Evolutionary conservation across 1,140 invertebrate genomes (phyloP), one percentile per base, ranked within the genome.

Genomic region (Lepidotrigona ventralis): DNA sequence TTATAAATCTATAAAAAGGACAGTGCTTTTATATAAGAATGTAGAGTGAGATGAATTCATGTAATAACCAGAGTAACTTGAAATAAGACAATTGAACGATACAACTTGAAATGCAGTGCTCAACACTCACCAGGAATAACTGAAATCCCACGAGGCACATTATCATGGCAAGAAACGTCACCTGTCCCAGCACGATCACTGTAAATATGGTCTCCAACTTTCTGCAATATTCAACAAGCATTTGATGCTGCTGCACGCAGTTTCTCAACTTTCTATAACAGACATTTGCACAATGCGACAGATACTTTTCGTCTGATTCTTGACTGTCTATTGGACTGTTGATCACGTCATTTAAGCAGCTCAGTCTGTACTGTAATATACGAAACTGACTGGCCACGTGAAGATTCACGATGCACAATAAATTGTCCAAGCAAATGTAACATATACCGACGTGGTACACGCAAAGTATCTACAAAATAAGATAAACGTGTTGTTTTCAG

Each of bases 401-500:
- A 4, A 90, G 39, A 39, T 84, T 85, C 1, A 88, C 5, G 15
- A 90, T 33, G 39, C 86, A 63, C 19, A 90, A 29, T 0, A 90
- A 64, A 83, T 81, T 89, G 64, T 90, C 89, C 56, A 89, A 90
- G 46, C 86, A 89, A 29, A 87, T 85, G 69, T 85, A 88, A 53
- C 80, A 84, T 1, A 86, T 3, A 23, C 84, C 88, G 3, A 80
- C 54, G 21, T 90, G 86, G 56, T 88, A 51, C 12, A 89, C 56
- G 8, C 78, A 66, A 11, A 83, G 15, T 23, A 73, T 66, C 88
- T 89, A n/a, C 0, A 53, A n/a, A n/a, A n/a, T 0, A 26, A n/a
- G 15, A 56, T 26, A 19, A 14, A 51, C n/a, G n/a, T 69, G 33
- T 39, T 19, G 8, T 9, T 17, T 15, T 39, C 29, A 9, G 9